Conservation (phyloP, 92 coral and sea anemone species). For the Epizoanthus illoricatus region DNA sequence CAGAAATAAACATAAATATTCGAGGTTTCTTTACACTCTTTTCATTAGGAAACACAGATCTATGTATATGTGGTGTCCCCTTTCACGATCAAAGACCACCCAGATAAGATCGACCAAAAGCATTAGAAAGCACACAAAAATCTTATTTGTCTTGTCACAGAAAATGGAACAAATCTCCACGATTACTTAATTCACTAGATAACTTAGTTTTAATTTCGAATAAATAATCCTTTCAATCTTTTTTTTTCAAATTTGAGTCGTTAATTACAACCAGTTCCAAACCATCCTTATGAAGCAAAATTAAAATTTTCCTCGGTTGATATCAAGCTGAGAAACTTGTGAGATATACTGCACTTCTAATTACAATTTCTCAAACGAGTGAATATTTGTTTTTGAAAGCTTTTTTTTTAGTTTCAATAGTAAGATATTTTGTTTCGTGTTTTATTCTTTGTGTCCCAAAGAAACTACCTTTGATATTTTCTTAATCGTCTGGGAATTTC, state of each 20-base stretch:
- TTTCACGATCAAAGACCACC: background rate
- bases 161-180: no score
- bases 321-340: constrained; percentile 41
- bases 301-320: constrained; percentile 33
- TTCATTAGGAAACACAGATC: constrained; percentile 39
- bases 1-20: constrained; percentile 52
- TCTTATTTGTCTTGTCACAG: no score
- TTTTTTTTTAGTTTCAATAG: constrained; percentile 1
- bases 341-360: constrained; percentile 19
- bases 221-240: constrained; percentile 25
- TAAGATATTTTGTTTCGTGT: constrained; percentile 20
- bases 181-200: background rate
- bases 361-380: constrained; percentile 20
- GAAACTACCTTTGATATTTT: constrained; percentile 2
- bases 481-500: constrained; percentile 7
- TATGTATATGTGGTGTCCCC: background rate
- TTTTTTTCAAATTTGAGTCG: constrained; percentile 29
- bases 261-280: constrained; percentile 34
- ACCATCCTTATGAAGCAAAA: constrained; percentile 20
- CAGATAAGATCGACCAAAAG: background rate
- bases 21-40: constrained; percentile 49
- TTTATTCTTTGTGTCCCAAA: constrained; percentile 17
- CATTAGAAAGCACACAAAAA: background rate
- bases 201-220: constrained; percentile 33
- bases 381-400: constrained; percentile 33